Base-by-base conservation (phyloP, 2,888 invertebrate species). In the Ligdia adustata region DNA sequence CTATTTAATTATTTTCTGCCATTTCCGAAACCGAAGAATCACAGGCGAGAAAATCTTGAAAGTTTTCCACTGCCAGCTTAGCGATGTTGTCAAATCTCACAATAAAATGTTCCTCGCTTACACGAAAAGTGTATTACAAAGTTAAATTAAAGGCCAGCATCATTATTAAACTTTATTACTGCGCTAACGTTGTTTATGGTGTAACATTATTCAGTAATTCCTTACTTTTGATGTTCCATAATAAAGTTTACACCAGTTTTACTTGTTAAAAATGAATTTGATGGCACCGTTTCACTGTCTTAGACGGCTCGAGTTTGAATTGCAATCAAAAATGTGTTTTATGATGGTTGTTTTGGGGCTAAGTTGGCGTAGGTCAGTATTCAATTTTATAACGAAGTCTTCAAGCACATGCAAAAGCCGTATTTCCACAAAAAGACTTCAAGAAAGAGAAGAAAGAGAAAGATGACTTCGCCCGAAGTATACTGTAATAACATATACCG, bases 101-200 rank as follows among this genome's bases (percentile, higher is more conserved):
- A 60, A 68, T 68, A 68, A 68, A 68, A 63, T 52, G 54, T 54
- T 62, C 61, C 42, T 50, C 66, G 49, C 55, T 52, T 58, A 70
- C 74, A 69, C 60, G 60, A 60, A 70, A 72, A 75, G 66, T 65
- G 66, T 75, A 72, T 77, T 75, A 70, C 64, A 57, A 78, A 79
- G 73, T 79, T 75, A 72, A 74, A 76, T 75, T 72, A 75, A 70
- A 68, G 60, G 57, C 52, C 58, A 52, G 54, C 55, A 32, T 57
- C 66, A 59, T 72, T 72, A 72, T 64, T 59, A 62, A 56, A 58
- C 49, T 75, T 72, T 69, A 69, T 64, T 62, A 61, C 66, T 57
- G 50, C 53, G 62, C 62, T 60, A 57, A 57, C 61, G 60, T 64
- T 57, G 60, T 63, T 62, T 57, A 63, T 57, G 56, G 58, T 53